These are phyloP conservation scores for Molothrus ater DNA, from an alignment of 2,797 vertebrate genomes.

Conservation along the genomic window DNA sequence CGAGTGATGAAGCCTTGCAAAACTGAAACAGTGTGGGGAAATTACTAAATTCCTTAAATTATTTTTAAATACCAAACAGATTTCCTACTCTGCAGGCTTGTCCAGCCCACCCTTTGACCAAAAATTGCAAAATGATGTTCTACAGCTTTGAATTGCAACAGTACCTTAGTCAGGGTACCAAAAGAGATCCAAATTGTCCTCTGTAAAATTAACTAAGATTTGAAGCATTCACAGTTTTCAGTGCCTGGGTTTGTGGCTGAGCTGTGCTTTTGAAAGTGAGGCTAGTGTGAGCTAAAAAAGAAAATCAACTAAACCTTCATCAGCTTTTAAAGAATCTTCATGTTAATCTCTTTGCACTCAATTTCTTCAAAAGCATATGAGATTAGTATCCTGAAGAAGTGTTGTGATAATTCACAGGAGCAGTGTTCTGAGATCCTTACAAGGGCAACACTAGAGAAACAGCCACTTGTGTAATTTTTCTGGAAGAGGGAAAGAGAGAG, in stretches of 20 bases:
- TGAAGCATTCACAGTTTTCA: not conserved
- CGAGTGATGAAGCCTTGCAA: not conserved
- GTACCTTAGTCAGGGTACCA: not conserved
- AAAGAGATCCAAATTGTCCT: not conserved
- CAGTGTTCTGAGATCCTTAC: not conserved
- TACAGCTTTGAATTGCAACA: not conserved
- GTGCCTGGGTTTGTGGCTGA: not conserved
- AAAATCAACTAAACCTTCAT: not conserved
- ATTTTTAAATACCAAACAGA: not conserved
- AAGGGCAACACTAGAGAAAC: not conserved
- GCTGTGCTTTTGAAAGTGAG: not conserved
- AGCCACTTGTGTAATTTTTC: not conserved
- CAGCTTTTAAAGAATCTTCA: not conserved
- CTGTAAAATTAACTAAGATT: not conserved
- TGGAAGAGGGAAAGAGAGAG: not conserved
- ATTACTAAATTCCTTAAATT: not conserved
- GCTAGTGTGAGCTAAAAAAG: not conserved
- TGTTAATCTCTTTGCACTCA: not conserved
- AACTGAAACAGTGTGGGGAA: not conserved
- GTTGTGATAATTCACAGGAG: not conserved
- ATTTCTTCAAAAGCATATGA: not conserved
- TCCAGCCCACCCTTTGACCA: not conserved
- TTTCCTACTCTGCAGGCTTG: not conserved
- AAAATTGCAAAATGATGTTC: not conserved
- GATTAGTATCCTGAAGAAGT: not conserved